phyloP scores from a whole-genome alignment of 2,888 invertebrate species.

The Drosophila ustulata region DNA sequence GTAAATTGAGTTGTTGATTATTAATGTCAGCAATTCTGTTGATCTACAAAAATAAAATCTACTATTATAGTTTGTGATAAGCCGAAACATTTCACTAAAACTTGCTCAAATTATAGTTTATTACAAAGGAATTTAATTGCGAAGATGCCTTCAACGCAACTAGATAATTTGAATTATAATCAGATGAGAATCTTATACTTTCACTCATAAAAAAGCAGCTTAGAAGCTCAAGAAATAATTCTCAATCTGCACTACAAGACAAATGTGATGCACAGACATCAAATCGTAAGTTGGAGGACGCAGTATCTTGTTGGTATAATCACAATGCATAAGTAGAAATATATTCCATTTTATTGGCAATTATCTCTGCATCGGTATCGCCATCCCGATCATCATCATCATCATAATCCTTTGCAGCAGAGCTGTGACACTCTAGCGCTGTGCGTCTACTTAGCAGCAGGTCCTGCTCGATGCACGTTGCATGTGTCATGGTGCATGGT shows the following conservation, averaged over 20 bases:
- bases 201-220: neutral
- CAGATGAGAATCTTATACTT: too few relatives aligned
- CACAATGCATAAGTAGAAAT: neutral
- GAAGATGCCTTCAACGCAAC: too few relatives aligned
- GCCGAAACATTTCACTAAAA: too few relatives aligned
- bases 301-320: neutral
- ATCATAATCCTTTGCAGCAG: neutral
- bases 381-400: neutral
- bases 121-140: too few relatives aligned
- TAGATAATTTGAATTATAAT: too few relatives aligned
- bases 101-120: too few relatives aligned
- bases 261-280: neutral
- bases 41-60: too few relatives aligned
- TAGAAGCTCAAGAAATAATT: neutral
- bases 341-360: slow-evolving; percentile 9
- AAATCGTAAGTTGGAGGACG: neutral
- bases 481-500: neutral
- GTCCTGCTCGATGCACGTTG: slow-evolving; percentile 11
- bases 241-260: neutral
- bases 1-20: too few relatives aligned
- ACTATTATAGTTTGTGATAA: too few relatives aligned
- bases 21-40: too few relatives aligned
- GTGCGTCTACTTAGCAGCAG: neutral
- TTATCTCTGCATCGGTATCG: slow-evolving; percentile 3
- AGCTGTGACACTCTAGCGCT: neutral